These are phyloP conservation scores for Halcyon malimbica DNA, from an alignment of 2,113 vertebrate species.

Conservation along the genomic window DNA sequence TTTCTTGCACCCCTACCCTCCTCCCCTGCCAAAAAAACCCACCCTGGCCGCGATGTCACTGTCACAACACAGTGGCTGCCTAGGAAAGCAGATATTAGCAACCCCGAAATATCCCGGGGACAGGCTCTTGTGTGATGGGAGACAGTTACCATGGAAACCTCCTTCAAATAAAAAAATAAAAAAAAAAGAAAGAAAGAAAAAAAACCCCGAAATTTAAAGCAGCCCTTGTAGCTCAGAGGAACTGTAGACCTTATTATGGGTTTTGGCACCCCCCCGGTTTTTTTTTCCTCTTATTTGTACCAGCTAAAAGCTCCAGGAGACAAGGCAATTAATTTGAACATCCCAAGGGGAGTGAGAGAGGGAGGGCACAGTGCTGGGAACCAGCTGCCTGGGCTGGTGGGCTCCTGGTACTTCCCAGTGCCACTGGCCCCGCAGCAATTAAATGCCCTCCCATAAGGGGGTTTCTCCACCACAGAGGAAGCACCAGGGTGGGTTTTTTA, in stretches of 20 bases:
- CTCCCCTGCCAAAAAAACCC: not conserved
- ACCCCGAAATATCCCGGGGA: slow-evolving; percentile 45
- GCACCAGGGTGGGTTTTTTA: not conserved
- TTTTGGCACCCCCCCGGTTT: not conserved
- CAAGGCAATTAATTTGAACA: slow-evolving; percentile 40
- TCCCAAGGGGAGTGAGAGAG: slow-evolving; percentile 30
- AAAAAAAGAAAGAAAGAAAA: not conserved
- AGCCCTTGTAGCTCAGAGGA: slow-evolving; percentile 43
- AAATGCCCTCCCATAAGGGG: not conserved
- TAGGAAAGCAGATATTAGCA: slow-evolving; percentile 48
- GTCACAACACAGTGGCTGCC: slow-evolving; percentile 16
- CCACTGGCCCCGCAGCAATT: fast-evolving
- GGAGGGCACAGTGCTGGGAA: not conserved
- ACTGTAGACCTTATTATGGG: slow-evolving; percentile 24
- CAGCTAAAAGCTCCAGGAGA: slow-evolving; percentile 32
- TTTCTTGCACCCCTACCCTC: not conserved
- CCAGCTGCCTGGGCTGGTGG: fast-evolving
- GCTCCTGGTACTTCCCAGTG: fast-evolving
- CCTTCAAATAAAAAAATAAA: slow-evolving; percentile 5
- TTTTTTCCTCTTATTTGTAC: slow-evolving; percentile 27
- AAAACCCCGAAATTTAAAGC: slow-evolving; percentile 4
- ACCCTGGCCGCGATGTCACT: not conserved
- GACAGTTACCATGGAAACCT: slow-evolving; percentile 64
- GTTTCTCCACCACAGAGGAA: not conserved
- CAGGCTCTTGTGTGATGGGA: slow-evolving; percentile 52